Evolutionary conservation across 2,797 vertebrate genomes (phyloP), one percentile per base, ranked within the genome.

Genomic region (Pantherophis alleghaniensis): DNA sequence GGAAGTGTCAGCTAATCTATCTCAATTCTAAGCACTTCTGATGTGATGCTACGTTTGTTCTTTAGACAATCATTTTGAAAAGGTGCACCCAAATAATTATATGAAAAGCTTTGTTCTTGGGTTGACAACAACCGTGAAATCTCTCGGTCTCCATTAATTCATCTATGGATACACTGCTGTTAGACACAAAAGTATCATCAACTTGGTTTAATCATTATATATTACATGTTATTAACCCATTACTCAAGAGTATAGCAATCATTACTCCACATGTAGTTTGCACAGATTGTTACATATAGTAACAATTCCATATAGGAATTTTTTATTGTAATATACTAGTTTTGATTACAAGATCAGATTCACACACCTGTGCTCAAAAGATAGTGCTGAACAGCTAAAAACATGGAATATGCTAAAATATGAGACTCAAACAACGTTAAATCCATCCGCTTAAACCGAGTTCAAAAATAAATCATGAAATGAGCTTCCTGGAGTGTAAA

Each of bases 291-390:
- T 96, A 95, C 89, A 51, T 51, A 51, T 51, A 51, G 47, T 51
- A 51, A 51, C 47, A 51, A 51, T 51, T 51, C 6, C 47, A 51
- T 7, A 51, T 51, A 51, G 61, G 92, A 92, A 79, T 66, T 95
- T 63, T 94, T 57, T 74, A 92, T 59, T 91, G 94, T 94, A 96
- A 96, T 95, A 61, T 94, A 56, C 60, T n/a, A 55, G 93, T 96
- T 95, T 95, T 93, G 95, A 89, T 91, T 93, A 91, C 95, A 92
- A 94, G 88, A 95, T 90, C 92, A 93, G 90, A 87, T 89, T 28
- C 60, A 69, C 26, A 57, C 55, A 28, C 14, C 2, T 6, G 83
- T 18, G 26, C 18, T 91, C 51, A 57, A 88, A 94, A 63, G 91
- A 95, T 79, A 91, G n/a, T 89, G 93, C 86, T 53, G 87, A 83